Percentiles rank a stretch among this genome's conserved stretches.
Evolutionary conservation across 1,140 invertebrate species (phyloP).

Genomic region (Diuraphis noxia): DNA sequence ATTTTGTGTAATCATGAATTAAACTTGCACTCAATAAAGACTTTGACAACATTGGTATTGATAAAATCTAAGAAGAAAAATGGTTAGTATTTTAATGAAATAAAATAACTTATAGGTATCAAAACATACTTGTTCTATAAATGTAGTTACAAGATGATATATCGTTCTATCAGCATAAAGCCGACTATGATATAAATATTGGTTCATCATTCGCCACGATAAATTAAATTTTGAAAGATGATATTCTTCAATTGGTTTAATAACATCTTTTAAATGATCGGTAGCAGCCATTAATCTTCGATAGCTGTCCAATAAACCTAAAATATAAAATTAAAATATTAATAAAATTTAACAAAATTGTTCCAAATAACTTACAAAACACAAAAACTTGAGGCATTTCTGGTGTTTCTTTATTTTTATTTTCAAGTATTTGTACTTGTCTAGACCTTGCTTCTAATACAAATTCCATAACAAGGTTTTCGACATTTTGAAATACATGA

Average conservation of each 20-base stretch:
- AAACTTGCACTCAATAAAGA: slow-evolving; percentile 34
- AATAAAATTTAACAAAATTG: slow-evolving; percentile 49
- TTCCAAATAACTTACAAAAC: slow-evolving; percentile 61
- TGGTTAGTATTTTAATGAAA: neutral
- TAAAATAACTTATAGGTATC: neutral
- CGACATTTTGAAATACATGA: slow-evolving; percentile 67
- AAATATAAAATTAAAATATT: slow-evolving; percentile 24
- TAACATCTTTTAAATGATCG: slow-evolving; percentile 63
- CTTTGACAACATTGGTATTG: slow-evolving; percentile 37
- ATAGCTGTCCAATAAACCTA: slow-evolving; percentile 68
- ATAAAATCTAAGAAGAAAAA: slow-evolving; percentile 33
- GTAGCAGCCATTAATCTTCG: slow-evolving; percentile 66
- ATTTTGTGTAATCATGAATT: slow-evolving; percentile 45
- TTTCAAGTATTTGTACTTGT: slow-evolving; percentile 64
- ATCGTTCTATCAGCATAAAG: slow-evolving; percentile 68
- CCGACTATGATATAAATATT: slow-evolving; percentile 68
- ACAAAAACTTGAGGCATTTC: slow-evolving; percentile 64
- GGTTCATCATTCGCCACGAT: slow-evolving; percentile 69
- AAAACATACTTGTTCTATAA: slow-evolving; percentile 64
- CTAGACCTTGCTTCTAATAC: slow-evolving; percentile 69
- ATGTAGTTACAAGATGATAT: slow-evolving; percentile 65
- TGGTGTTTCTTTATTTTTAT: slow-evolving; percentile 61
- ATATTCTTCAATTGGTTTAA: slow-evolving; percentile 65
- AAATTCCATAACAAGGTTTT: slow-evolving; percentile 68
- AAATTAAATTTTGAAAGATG: slow-evolving; percentile 67